These are phyloP conservation scores for Diabrotica virgifera DNA, from an alignment of 1,140 invertebrate species.

Conservation along the genomic window DNA sequence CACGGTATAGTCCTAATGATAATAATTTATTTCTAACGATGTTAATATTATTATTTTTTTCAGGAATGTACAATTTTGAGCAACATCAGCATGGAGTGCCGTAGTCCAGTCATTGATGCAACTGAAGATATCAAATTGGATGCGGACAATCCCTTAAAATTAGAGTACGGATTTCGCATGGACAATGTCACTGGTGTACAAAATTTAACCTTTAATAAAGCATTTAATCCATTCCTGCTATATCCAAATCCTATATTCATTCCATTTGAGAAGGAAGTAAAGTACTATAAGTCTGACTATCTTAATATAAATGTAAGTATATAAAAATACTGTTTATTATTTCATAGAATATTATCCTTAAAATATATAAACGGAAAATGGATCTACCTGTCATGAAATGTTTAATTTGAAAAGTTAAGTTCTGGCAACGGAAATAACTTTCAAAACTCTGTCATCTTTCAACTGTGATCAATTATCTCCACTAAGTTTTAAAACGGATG, in stretches of 20 bases:
- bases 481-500: too few relatives aligned
- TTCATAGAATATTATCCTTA: too few relatives aligned
- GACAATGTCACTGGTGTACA: slow-evolving; percentile 86
- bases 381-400: too few relatives aligned
- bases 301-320: slow-evolving; percentile 83
- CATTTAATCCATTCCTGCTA: slow-evolving; percentile 70
- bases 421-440: too few relatives aligned
- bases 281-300: slow-evolving; percentile 95
- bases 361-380: too few relatives aligned
- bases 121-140: slow-evolving; percentile 63
- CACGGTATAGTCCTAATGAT: not conserved
- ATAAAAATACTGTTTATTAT: not conserved
- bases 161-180: slow-evolving; percentile 94
- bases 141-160: slow-evolving; percentile 69
- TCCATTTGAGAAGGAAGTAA: slow-evolving; percentile 85
- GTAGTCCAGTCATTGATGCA: slow-evolving; percentile 76
- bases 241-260: slow-evolving; percentile 91
- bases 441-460: too few relatives aligned
- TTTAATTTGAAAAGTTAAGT: too few relatives aligned
- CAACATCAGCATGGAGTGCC: slow-evolving; percentile 80
- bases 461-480: too few relatives aligned
- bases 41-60: slow-evolving; percentile 18
- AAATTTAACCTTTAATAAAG: slow-evolving; percentile 67
- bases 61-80: slow-evolving; percentile 73
- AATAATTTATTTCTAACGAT: too few relatives aligned